These are phyloP conservation scores for Ophthalmotilapia sp. DNA, from an alignment of 2,113 vertebrate genomes.

Conservation along the genomic window DNA sequence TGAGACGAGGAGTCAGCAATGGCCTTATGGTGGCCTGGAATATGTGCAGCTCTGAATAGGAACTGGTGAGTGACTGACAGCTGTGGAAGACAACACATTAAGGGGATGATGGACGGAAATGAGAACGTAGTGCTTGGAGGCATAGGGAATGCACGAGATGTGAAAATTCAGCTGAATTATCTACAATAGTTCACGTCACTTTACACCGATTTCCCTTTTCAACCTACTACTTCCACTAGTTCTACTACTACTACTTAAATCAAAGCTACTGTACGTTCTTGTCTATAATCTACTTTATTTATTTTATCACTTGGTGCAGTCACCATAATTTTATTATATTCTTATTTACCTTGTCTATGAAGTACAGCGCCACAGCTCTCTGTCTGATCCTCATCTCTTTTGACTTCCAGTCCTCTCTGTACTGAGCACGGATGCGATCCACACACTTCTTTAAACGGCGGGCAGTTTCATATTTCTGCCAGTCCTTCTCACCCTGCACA, in stretches of 20 bases:
- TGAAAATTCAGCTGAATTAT: neutral
- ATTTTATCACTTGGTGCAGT: neutral
- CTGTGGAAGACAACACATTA: neutral
- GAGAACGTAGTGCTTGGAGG: neutral
- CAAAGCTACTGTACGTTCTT: neutral
- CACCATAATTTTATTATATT: neutral
- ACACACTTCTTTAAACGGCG: constrained; percentile 90
- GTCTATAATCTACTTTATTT: neutral
- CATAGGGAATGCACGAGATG: neutral
- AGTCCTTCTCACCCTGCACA: constrained; percentile 91
- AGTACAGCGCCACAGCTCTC: constrained; percentile 91
- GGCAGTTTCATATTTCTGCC: constrained; percentile 96
- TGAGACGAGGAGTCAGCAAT: neutral
- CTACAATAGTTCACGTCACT: neutral
- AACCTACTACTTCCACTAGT: neutral
- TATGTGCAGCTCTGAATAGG: neutral
- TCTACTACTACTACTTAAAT: neutral
- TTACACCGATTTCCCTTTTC: neutral
- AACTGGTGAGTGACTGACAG: neutral
- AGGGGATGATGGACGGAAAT: neutral
- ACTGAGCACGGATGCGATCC: constrained; percentile 85
- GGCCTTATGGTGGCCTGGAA: neutral
- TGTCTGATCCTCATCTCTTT: constrained; percentile 97
- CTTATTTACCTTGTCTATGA: constrained; percentile 88
- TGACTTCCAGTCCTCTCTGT: constrained; percentile 95